Conservation (phyloP, 64 coral and sea anemone species). For the Dendronephthya gigantea region DNA sequence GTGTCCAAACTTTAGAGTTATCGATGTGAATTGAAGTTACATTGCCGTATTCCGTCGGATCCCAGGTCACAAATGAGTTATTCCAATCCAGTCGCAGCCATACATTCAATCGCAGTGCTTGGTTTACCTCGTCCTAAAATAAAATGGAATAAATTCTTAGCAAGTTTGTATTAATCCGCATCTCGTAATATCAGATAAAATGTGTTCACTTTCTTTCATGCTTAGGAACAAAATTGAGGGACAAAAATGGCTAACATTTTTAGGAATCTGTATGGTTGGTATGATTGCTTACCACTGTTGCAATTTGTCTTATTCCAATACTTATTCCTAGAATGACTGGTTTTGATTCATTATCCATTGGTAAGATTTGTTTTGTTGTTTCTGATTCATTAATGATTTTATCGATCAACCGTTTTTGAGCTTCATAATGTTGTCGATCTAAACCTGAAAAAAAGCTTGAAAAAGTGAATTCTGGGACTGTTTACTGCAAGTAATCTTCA, state of each 20-base stretch:
- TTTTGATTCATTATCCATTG: neutral
- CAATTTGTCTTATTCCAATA: neutral
- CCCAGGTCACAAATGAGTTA: conserved; percentile 63
- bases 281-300: neutral
- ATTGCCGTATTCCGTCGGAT: conserved; percentile 45
- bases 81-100: conserved; percentile 44
- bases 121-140: neutral
- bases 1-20: neutral
- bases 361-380: neutral
- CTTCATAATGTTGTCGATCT: neutral
- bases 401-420: neutral
- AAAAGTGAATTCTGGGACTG: no score
- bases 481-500: no score
- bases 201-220: neutral
- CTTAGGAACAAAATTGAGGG: no score
- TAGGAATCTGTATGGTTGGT: neutral
- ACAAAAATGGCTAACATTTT: no score
- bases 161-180: no score
- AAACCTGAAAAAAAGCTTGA: neutral
- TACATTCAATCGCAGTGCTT: neutral
- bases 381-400: neutral
- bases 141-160: neutral
- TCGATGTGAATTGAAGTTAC: neutral
- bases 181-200: no score
- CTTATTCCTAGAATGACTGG: neutral